A percentile compares a stretch with the other conserved stretches of the same genome.
Evolutionary conservation across 2,113 vertebrate genomes (phyloP).

Genomic region (Redunca redunca): DNA sequence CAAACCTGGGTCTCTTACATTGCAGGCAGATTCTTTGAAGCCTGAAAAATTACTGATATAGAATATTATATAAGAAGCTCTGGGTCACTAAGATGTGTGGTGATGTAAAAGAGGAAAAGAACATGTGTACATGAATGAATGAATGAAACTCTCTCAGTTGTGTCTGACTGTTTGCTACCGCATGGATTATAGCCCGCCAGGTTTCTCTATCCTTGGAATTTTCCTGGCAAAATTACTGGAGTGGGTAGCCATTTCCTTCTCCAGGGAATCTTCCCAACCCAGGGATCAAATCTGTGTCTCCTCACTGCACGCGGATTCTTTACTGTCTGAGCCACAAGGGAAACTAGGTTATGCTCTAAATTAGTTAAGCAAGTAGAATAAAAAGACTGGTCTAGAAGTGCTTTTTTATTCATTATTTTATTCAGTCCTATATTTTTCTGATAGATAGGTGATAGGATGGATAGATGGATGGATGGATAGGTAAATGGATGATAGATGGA

Average conservation of each 20-base stretch:
- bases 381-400: background rate
- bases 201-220: background rate
- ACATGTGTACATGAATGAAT: background rate
- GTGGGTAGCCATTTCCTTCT: background rate
- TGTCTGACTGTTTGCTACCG: background rate
- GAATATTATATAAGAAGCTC: background rate
- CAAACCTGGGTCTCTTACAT: background rate
- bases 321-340: background rate
- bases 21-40: background rate
- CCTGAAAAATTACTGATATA: background rate
- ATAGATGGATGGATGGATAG: background rate
- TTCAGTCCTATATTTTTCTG: background rate
- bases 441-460: background rate
- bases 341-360: background rate
- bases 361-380: background rate
- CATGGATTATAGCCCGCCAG: background rate
- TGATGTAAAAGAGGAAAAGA: background rate
- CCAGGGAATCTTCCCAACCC: background rate
- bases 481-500: too few species aligned
- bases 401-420: background rate
- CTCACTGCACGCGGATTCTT: background rate
- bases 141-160: background rate
- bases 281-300: background rate
- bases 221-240: background rate
- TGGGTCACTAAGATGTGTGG: background rate